These are phyloP conservation scores for Macrosteles quadrilineatus DNA, from an alignment of 1,140 invertebrate species.

Conservation along the genomic window DNA sequence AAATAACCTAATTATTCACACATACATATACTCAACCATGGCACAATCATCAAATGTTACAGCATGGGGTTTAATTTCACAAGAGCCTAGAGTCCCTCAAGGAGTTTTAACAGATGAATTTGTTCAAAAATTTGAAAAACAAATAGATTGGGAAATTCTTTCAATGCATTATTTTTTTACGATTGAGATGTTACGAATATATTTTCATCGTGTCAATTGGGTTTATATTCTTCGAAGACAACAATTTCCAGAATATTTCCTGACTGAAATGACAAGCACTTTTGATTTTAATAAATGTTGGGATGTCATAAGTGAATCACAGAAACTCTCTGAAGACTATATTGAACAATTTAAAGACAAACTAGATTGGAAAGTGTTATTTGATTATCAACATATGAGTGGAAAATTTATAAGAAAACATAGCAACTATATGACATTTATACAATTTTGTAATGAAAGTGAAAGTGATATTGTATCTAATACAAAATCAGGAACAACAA, in stretches of 20 bases:
- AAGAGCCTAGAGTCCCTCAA: neutral
- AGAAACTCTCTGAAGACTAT: neutral
- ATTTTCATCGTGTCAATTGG: neutral
- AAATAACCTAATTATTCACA: too few relatives aligned
- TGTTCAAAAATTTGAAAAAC: neutral
- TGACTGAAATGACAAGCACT: neutral
- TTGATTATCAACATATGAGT: neutral
- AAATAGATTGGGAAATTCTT: neutral
- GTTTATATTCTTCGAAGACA: neutral
- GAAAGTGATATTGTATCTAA: too few relatives aligned
- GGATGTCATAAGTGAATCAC: neutral
- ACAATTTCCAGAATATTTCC: neutral
- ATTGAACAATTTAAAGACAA: neutral
- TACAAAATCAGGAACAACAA: too few relatives aligned
- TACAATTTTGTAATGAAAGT: too few relatives aligned
- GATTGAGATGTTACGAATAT: conserved; percentile 4
- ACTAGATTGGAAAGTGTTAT: neutral
- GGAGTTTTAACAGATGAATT: neutral
- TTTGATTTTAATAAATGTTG: neutral
- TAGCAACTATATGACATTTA: neutral
- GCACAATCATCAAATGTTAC: neutral
- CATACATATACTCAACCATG: too few relatives aligned
- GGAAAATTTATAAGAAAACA: neutral
- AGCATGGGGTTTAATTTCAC: neutral
- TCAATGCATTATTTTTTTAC: neutral